phyloP scores from a whole-genome alignment of 2,888 invertebrate species.

The Leptopilina drosophilae region DNA sequence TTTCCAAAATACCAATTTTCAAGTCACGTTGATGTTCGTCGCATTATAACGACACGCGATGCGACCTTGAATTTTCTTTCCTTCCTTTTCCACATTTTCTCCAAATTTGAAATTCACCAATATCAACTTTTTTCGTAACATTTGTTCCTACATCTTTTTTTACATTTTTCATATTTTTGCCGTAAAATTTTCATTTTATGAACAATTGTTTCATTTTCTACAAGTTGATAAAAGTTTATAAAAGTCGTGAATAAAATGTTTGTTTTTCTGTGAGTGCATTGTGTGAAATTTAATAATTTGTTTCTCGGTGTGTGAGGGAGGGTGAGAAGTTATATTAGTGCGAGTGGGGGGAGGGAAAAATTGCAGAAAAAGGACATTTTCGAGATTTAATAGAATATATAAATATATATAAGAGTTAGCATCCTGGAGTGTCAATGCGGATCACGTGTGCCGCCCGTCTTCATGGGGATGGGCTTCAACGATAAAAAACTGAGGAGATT shows the following conservation, averaged over 20 bases:
- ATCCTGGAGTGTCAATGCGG: slow-evolving; percentile 76
- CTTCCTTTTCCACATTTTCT: neutral
- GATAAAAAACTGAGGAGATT: slow-evolving; percentile 80
- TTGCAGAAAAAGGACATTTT: neutral
- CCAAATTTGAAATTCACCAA: neutral
- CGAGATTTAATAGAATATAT: neutral
- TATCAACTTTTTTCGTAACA: neutral
- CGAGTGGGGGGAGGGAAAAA: neutral
- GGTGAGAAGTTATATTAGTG: no score
- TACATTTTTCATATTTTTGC: no score
- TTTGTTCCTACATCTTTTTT: no score
- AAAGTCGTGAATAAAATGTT: no score
- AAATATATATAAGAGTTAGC: slow-evolving; percentile 59
- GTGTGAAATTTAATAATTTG: no score
- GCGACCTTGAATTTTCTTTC: slow-evolving; percentile 33
- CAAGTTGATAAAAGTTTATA: no score
- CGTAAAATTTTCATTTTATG: no score
- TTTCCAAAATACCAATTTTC: neutral
- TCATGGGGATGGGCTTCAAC: slow-evolving; percentile 78
- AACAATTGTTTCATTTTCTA: no score
- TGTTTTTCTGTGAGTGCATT: neutral
- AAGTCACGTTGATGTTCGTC: slow-evolving; percentile 52
- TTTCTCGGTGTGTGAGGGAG: no score
- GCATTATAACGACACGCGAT: slow-evolving; percentile 41
- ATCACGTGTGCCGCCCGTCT: slow-evolving; percentile 74